Base-by-base conservation (phyloP, 2,113 vertebrate species). In the Camarhynchus parvulus region DNA sequence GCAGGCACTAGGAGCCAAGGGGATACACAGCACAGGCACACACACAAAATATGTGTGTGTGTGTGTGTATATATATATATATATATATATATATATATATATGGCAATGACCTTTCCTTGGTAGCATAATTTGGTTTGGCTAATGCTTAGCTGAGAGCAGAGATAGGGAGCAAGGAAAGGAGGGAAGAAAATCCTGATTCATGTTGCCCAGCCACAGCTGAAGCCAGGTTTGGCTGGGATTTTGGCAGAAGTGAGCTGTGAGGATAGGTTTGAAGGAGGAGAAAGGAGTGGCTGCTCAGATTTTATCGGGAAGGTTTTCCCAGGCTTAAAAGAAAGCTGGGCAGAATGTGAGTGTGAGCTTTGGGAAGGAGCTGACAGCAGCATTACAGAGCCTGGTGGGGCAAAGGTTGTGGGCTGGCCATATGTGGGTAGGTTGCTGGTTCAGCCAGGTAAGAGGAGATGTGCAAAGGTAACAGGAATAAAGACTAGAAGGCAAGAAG, bases 231-330 rank as follows among this genome's bases (percentile, higher is more conserved):
- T 41, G 66, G 63, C 55, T 64, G 68, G 5, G 5, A 9, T 68
- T 72, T 68, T 90, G 83, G 77, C 94, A 95, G 87, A 61, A 68
- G 62, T 1, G 41, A 87, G 58, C 11, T 31, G 47, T 5, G 9
- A 75, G 77, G 91, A 79, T 37, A 23, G 62, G 62, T 94, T 6
- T 35, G 89, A 56, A 83, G 75, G 76, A 92, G 81, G 89, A 79
- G 92, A 47, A 92, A 95, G 93, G 95, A 91, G 95, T 77, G 91
- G 91, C 89, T 92, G 53, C 1, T 49, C 62, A 94, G 91, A 95
- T 95, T 89, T 94, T 96, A 94, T 92, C 93, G 0, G 66, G 70
- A 50, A 76, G 89, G 89, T 82, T 94, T 97, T 96, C 92, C 94
- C 92, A 95, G 86, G 61, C 94, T 90, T 62, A 14, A 33, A 74